phyloP scores from a whole-genome alignment of 2,797 vertebrate genomes.

The Tamandua tetradactyla region DNA sequence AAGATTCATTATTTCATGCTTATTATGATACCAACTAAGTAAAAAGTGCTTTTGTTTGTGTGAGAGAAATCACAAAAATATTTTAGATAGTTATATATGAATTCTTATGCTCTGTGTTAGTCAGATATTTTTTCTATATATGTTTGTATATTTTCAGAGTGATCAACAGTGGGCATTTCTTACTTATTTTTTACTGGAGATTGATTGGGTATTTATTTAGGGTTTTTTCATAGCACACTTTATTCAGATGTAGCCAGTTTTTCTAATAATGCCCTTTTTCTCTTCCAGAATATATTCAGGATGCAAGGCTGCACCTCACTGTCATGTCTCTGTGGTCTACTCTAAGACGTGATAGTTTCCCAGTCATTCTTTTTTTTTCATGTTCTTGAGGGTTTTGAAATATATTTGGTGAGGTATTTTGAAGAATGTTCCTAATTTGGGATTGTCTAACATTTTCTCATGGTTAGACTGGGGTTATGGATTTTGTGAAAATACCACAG shows the following conservation, averaged over 20 bases:
- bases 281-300: background rate
- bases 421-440: background rate
- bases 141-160: background rate
- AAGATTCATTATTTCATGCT: background rate
- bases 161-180: background rate
- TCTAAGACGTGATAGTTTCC: background rate
- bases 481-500: background rate
- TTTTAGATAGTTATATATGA: background rate
- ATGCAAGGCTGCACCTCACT: background rate
- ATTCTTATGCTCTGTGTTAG: background rate
- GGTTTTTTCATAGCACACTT: background rate
- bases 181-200: background rate
- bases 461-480: background rate
- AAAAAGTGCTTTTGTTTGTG: background rate
- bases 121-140: background rate
- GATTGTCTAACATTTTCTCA: background rate
- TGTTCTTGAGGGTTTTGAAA: background rate
- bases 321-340: background rate
- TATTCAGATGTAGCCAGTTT: background rate
- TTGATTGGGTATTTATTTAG: background rate
- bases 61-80: background rate
- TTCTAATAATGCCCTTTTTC: background rate
- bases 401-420: background rate
- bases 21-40: background rate
- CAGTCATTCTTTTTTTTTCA: background rate